Evolutionary conservation across 1,140 invertebrate genomes (phyloP).

Genomic region (Penaeus indicus): DNA sequence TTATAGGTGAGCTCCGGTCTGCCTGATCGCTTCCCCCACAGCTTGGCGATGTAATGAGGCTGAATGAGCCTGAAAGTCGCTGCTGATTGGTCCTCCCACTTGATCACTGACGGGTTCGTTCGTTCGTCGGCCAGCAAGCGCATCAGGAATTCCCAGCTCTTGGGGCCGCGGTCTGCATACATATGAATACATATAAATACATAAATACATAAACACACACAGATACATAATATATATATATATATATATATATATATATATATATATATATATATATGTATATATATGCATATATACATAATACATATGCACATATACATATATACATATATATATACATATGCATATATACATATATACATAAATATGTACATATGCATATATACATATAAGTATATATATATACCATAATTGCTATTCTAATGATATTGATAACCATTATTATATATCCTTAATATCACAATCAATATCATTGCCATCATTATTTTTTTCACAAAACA

Average conservation of each 20-base stretch:
- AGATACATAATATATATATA: neutral
- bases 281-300: neutral
- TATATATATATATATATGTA: constrained; percentile 9
- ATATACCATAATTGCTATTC: no score
- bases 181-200: neutral
- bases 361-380: neutral
- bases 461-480: no score
- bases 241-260: constrained; percentile 10
- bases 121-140: neutral
- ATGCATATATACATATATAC: constrained; percentile 18
- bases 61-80: constrained; percentile 9
- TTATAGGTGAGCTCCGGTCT: constrained; percentile 20
- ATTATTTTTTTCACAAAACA: no score
- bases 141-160: constrained; percentile 47
- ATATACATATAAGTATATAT: no score
- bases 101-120: constrained; percentile 11
- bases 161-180: constrained; percentile 10
- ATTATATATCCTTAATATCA: no score
- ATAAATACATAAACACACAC: neutral
- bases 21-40: neutral
- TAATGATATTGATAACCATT: no score
- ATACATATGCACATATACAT: neutral
- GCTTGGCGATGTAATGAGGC: neutral
- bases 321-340: constrained; percentile 2
- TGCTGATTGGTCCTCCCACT: constrained; percentile 4